Evolutionary conservation across 2,888 invertebrate species (phyloP).

Genomic region (Dolichomitus sp.): DNA sequence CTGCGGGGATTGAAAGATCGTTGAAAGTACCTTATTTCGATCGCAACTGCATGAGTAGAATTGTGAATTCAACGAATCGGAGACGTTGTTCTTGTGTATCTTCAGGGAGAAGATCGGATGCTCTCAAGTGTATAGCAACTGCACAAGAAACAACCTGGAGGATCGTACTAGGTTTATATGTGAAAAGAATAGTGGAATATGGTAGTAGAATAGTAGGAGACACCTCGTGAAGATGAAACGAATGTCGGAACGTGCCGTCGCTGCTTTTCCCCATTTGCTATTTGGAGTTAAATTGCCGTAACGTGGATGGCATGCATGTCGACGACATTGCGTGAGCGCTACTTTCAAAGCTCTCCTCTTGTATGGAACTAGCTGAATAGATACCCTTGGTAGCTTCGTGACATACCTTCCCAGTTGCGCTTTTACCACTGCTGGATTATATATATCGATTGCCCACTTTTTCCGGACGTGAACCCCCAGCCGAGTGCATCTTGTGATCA

Average conservation of each 20-base stretch:
- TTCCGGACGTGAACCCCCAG: not conserved
- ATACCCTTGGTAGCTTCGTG: conserved; percentile 18
- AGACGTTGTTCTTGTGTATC: not conserved
- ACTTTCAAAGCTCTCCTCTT: conserved; percentile 1
- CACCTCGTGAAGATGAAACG: conserved; percentile 46
- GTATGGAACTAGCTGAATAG: conserved; percentile 3
- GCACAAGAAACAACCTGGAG: not conserved
- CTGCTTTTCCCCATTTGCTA: conserved; percentile 65
- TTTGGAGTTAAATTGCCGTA: conserved; percentile 68
- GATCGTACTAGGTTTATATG: not conserved
- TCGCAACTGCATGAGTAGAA: conserved; percentile 24
- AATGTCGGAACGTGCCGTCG: conserved; percentile 65
- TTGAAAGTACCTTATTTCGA: conserved; percentile 25
- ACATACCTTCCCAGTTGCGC: not conserved
- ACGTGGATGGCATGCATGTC: conserved; percentile 70
- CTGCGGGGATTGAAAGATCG: conserved; percentile 56
- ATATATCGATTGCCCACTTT: conserved; percentile 28
- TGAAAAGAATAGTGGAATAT: conserved; percentile 7
- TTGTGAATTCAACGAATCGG: conserved; percentile 24
- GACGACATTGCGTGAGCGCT: conserved; percentile 50
- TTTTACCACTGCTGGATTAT: conserved; percentile 11
- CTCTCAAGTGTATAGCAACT: conserved; percentile 9
- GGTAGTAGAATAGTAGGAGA: conserved; percentile 21
- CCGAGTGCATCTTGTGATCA: not conserved
- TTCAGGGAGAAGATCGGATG: conserved; percentile 15